Conservation (phyloP, 2,113 vertebrate genomes). For the Lagopus leucura region DNA sequence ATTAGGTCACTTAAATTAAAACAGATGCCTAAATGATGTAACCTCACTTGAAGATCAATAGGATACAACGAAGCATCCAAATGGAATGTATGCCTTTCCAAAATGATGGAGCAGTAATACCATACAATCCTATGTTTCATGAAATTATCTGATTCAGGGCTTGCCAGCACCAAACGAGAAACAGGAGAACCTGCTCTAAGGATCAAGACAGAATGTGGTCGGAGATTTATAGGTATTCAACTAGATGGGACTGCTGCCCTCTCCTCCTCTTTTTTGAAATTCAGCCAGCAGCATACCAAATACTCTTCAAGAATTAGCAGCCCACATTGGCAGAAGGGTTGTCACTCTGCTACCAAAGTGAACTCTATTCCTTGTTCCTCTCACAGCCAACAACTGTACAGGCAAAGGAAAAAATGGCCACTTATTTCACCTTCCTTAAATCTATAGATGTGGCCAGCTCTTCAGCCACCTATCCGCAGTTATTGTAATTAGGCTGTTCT, state of each 20-base stretch:
- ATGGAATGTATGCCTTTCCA: not conserved
- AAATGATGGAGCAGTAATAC: not conserved
- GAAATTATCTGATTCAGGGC: not conserved
- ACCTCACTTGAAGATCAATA: not conserved
- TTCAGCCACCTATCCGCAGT: not conserved
- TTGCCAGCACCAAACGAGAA: not conserved
- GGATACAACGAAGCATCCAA: not conserved
- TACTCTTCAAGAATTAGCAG: not conserved
- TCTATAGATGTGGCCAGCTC: not conserved
- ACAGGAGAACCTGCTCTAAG: not conserved
- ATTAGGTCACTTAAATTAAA: not conserved
- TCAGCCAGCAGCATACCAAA: not conserved
- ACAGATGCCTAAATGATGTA: not conserved
- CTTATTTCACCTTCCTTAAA: not conserved
- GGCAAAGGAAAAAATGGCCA: not conserved
- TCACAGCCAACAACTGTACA: accelerated
- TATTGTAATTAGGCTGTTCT: not conserved
- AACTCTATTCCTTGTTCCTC: not conserved
- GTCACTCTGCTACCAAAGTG: not conserved
- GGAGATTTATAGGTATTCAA: not conserved
- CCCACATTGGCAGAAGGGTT: not conserved
- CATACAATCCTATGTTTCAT: not conserved
- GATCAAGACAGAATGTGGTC: not conserved
- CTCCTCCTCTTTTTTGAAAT: not conserved
- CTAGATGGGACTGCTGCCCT: not conserved